Evolutionary conservation across 1,140 invertebrate species (phyloP), one percentile per base, ranked within the genome.

Genomic region (Zaprionus ghesquierei): DNA sequence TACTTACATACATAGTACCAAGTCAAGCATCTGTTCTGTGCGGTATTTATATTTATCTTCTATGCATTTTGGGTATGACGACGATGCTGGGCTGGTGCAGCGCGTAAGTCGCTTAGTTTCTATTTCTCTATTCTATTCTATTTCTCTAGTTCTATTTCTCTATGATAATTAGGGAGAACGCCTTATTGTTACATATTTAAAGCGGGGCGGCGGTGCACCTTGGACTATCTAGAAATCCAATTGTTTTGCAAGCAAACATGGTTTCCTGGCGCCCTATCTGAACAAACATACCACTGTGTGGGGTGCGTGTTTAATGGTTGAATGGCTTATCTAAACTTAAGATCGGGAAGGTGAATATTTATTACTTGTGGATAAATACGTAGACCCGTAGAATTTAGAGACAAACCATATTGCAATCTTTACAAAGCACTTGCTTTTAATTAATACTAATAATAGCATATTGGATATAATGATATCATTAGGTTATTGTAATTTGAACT

Each of bases 11-110:
- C n/a, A n/a, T n/a, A n/a, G n/a, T n/a, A 29, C 27, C 27, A 29
- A 29, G 6, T 29, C 27, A 29, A 38, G 56, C 22, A 27, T 41
- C 35, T 33, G 15, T 60, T 29, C 44, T 60, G 44, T 50, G 55
- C 10, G 49, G 31, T 22, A 69, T 69, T 69, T 69, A 61, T 69
- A 53, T 61, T 61, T 61, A 61, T 69, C 56, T 69, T 44, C 41
- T 61, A 62, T 54, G 56, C 33, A 69, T 31, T 61, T 44, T 18
- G n/a, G 12, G 35, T 41, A 20, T 41, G 41, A n/a, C 31, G 18
- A 20, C 18, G 10, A 60, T 50, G 55, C n/a, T 58, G 29, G 44
- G 55, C n/a, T 58, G 29, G 44, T 68, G 46, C 54, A 35, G 6
- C 46, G 31, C 41, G 44, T 55, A 33, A 49, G 58, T 33, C 27